These are phyloP conservation scores for Eremobia ochroleuca DNA, from an alignment of 2,888 invertebrate genomes.

Conservation along the genomic window DNA sequence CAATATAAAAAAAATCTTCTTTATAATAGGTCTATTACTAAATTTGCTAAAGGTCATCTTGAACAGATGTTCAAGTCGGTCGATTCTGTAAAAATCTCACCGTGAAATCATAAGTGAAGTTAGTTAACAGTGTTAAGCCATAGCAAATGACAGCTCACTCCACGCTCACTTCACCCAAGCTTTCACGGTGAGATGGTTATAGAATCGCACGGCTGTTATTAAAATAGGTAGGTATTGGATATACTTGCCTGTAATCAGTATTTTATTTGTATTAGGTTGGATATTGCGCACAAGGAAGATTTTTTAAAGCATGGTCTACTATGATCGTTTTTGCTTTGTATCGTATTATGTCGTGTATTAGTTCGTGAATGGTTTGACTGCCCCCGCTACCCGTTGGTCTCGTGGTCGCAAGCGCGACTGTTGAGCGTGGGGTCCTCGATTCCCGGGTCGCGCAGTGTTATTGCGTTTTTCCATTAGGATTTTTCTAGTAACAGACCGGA, in stretches of 20 bases:
- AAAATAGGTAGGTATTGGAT: background rate
- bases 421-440: background rate
- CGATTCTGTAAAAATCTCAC: too few relatives aligned
- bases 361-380: background rate
- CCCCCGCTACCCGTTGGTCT: background rate
- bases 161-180: too few relatives aligned
- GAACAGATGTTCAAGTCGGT: too few relatives aligned
- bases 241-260: background rate
- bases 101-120: too few relatives aligned
- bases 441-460: background rate
- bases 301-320: background rate
- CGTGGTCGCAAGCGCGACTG: background rate
- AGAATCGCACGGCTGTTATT: too few relatives aligned
- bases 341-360: background rate
- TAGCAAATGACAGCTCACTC: too few relatives aligned
- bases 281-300: background rate
- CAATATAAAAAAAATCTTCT: conserved; percentile 27
- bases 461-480: background rate
- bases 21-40: conserved; percentile 42
- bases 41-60: conserved; percentile 45
- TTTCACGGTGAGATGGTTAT: too few relatives aligned
- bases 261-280: conserved; percentile 2
- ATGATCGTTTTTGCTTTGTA: background rate
- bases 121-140: too few relatives aligned
- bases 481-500: background rate